Percentiles rank a stretch among this genome's conserved stretches.
Evolutionary conservation across 2,797 vertebrate genomes (phyloP).

Genomic region (Platalea minor): DNA sequence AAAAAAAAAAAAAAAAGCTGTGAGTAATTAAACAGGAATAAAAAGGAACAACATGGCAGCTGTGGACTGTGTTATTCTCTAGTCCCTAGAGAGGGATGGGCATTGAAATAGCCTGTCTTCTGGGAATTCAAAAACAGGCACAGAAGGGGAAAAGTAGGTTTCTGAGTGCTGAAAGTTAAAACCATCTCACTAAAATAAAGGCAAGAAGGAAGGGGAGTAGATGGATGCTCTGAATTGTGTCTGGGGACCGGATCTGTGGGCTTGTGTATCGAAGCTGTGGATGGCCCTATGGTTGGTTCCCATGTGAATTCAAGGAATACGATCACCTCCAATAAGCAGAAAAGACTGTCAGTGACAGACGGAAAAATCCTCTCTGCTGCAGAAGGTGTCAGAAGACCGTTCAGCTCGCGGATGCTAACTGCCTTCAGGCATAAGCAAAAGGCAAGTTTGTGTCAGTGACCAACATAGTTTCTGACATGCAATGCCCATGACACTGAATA

Average conservation of each 20-base stretch:
- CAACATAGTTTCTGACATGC: background rate
- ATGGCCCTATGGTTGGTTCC: background rate
- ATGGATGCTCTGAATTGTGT: background rate
- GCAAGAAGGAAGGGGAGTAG: background rate
- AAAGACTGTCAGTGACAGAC: background rate
- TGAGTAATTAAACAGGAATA: constrained; percentile 39
- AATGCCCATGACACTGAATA: background rate
- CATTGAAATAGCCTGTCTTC: background rate
- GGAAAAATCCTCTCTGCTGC: background rate
- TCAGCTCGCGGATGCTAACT: background rate
- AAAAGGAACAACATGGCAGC: background rate
- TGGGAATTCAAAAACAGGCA: background rate
- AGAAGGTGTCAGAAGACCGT: background rate
- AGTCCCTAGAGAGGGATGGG: background rate
- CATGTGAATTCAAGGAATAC: background rate
- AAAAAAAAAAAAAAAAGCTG: background rate
- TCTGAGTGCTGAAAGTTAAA: background rate
- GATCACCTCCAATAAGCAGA: background rate
- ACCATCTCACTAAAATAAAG: background rate
- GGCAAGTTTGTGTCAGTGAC: background rate
- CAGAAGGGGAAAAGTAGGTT: background rate
- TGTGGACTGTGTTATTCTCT: background rate
- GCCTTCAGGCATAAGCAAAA: background rate
- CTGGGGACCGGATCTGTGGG: background rate
- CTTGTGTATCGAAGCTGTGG: background rate